These are phyloP conservation scores for Ivindomyrus marchei DNA, from an alignment of 2,113 vertebrate genomes.

Conservation along the genomic window DNA sequence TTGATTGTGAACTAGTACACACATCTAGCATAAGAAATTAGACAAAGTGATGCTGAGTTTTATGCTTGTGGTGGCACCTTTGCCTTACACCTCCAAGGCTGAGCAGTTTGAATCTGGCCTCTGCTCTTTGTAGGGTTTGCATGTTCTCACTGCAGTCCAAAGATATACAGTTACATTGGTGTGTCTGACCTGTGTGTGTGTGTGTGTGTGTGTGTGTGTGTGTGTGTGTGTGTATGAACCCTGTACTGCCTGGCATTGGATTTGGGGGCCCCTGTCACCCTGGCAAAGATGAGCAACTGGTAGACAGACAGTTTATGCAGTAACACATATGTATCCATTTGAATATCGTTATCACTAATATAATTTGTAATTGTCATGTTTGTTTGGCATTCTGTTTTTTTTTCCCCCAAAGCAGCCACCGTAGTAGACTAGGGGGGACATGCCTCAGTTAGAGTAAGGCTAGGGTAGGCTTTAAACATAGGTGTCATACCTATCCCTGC, in stretches of 20 bases:
- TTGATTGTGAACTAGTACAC: background rate
- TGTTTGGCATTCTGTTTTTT: background rate
- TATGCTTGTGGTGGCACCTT: background rate
- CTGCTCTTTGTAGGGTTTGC: background rate
- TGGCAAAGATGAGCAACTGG: background rate
- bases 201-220: background rate
- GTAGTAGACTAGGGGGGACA: background rate
- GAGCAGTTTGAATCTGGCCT: background rate
- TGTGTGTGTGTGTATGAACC: background rate
- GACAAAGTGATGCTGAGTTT: background rate
- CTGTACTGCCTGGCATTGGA: background rate
- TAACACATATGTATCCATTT: background rate
- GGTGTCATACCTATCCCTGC: background rate
- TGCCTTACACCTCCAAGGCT: background rate
- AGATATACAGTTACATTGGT: background rate
- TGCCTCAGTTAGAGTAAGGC: background rate
- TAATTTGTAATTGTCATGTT: background rate
- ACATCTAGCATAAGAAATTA: background rate
- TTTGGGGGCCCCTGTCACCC: background rate
- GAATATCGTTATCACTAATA: background rate
- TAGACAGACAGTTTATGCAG: background rate
- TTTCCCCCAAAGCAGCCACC: background rate
- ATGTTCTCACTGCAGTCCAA: background rate
- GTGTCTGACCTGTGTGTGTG: background rate
- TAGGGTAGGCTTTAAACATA: background rate